A percentile compares a stretch with the other conserved stretches of the same genome.
These are phyloP conservation scores for Bugulina stolonifera DNA, from an alignment of 2,888 invertebrate genomes.

Conservation along the genomic window DNA sequence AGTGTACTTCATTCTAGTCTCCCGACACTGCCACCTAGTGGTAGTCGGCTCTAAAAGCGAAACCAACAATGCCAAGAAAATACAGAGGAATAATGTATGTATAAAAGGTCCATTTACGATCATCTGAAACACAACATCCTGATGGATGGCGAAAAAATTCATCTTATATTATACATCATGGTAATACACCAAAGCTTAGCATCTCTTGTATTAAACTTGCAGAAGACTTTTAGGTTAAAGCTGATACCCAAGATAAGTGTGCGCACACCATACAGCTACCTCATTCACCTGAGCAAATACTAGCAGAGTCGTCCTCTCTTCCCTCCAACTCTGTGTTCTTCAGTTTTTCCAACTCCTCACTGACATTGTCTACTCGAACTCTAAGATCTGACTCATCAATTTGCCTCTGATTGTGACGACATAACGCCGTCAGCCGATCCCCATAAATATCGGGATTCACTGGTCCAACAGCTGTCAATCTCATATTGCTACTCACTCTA, in stretches of 20 bases:
- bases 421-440: neutral
- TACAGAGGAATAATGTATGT: too few species aligned
- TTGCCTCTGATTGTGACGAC: neutral
- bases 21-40: slow-evolving; percentile 19
- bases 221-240: too few species aligned
- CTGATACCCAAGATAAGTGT: too few species aligned
- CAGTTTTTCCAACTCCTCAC: neutral
- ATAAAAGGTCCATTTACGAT: too few species aligned
- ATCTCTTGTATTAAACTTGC: too few species aligned
- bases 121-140: too few species aligned
- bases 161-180: too few species aligned
- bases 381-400: neutral
- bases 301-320: neutral
- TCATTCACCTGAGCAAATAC: slow-evolving; percentile 6
- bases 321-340: neutral
- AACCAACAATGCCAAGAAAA: too few species aligned
- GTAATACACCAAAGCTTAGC: too few species aligned
- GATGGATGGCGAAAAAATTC: too few species aligned
- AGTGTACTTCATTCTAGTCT: slow-evolving; percentile 20
- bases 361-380: neutral
- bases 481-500: neutral
- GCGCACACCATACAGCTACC: too few species aligned
- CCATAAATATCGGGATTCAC: slow-evolving; percentile 2
- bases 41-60: neutral
- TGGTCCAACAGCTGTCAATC: slow-evolving; percentile 7